Percentiles rank a stretch among this genome's conserved stretches.
Evolutionary conservation across 2,113 vertebrate species (phyloP).

Genomic region (Melierax canorus): DNA sequence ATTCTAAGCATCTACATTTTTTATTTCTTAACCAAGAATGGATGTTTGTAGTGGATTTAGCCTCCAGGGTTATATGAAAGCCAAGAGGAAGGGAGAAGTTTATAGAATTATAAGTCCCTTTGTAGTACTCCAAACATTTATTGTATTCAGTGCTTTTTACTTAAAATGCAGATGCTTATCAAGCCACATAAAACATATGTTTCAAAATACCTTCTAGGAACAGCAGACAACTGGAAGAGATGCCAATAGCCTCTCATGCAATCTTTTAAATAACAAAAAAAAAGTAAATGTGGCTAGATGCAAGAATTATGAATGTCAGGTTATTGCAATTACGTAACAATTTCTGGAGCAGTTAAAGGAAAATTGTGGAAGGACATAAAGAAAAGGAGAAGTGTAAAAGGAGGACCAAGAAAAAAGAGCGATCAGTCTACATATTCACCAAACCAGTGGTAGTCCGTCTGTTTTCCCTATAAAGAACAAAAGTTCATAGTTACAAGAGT

Average conservation of each 20-base stretch:
- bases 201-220: not conserved
- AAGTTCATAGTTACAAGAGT: not conserved
- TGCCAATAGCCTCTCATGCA: not conserved
- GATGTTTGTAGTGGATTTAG: not conserved
- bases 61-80: not conserved
- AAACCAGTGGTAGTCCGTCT: not conserved
- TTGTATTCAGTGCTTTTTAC: not conserved
- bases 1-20: not conserved
- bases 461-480: not conserved
- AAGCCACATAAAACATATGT: not conserved
- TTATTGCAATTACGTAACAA: not conserved
- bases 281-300: not conserved
- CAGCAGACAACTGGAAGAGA: not conserved
- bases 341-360: not conserved
- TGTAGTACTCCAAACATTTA: not conserved
- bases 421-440: not conserved
- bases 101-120: not conserved
- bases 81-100: not conserved
- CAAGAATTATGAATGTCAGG: not conserved
- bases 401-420: not conserved
- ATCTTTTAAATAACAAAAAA: not conserved
- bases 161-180: not conserved
- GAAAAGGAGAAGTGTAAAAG: not conserved
- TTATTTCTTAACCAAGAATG: not conserved
- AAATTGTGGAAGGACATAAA: not conserved